Conservation (phyloP, 2,113 vertebrate genomes). For the Tyto alba region DNA sequence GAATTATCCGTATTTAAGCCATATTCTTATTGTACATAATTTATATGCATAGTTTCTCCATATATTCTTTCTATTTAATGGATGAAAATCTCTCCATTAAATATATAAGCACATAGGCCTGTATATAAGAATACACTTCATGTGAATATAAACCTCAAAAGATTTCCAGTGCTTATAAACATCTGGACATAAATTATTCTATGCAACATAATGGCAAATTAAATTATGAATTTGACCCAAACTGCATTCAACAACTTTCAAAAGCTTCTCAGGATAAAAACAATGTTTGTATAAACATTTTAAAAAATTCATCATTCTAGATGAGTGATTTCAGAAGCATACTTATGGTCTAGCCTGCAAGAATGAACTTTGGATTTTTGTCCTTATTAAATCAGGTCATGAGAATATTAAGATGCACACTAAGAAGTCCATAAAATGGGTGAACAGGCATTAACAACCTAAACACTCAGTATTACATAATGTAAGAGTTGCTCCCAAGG, state of each 20-base stretch:
- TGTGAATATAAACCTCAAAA: background rate
- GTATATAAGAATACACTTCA: background rate
- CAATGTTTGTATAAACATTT: background rate
- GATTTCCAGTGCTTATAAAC: background rate
- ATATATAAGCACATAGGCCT: background rate
- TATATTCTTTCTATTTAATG: background rate
- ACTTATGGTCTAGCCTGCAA: background rate
- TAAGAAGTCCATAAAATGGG: background rate
- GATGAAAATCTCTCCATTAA: background rate
- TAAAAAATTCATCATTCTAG: background rate
- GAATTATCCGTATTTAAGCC: background rate
- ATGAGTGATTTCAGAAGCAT: background rate
- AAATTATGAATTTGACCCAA: background rate
- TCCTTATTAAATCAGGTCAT: background rate
- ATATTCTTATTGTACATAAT: background rate
- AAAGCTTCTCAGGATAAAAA: background rate
- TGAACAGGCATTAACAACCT: background rate
- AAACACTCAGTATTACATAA: background rate
- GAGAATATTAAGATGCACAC: background rate
- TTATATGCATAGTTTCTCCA: background rate
- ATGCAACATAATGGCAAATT: background rate
- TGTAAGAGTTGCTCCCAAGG: background rate
- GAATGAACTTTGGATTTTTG: background rate
- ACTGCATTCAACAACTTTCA: background rate
- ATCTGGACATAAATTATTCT: background rate